These are phyloP conservation scores for Gila robusta DNA, from an alignment of 2,797 vertebrate species.

Conservation along the genomic window DNA sequence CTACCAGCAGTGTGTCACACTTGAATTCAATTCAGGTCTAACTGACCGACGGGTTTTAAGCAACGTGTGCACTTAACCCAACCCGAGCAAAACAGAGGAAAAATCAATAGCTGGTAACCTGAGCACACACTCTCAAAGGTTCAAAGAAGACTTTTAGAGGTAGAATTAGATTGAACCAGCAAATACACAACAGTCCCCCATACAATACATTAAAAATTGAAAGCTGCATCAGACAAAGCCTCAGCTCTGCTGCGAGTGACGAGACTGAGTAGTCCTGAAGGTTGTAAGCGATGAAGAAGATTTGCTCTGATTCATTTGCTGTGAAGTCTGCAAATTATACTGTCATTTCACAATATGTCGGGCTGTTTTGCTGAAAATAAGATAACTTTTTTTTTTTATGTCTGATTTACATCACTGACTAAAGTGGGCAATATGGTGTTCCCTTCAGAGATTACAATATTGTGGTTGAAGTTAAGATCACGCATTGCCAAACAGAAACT, in stretches of 20 bases:
- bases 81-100: not conserved
- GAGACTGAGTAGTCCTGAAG: not conserved
- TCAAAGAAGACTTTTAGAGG: slow-evolving; percentile 7
- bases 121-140: slow-evolving; percentile 5
- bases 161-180: slow-evolving; percentile 18
- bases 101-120: slow-evolving; percentile 39
- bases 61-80: slow-evolving; percentile 6
- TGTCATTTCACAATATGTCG: not conserved
- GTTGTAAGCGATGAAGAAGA: not conserved
- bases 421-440: not conserved
- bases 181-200: not conserved
- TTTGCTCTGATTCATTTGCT: not conserved
- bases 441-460: not conserved
- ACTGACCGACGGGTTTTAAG: not conserved
- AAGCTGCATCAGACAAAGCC: not conserved
- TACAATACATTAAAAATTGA: not conserved
- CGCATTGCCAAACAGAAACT: not conserved
- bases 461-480: not conserved
- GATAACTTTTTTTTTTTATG: not conserved
- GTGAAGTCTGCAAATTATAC: not conserved
- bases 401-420: not conserved
- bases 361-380: not conserved
- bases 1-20: not conserved
- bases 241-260: not conserved
- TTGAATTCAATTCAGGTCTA: slow-evolving; percentile 29